Base-by-base conservation (phyloP, 2,797 vertebrate species). In the Tragelaphus oryx region DNA sequence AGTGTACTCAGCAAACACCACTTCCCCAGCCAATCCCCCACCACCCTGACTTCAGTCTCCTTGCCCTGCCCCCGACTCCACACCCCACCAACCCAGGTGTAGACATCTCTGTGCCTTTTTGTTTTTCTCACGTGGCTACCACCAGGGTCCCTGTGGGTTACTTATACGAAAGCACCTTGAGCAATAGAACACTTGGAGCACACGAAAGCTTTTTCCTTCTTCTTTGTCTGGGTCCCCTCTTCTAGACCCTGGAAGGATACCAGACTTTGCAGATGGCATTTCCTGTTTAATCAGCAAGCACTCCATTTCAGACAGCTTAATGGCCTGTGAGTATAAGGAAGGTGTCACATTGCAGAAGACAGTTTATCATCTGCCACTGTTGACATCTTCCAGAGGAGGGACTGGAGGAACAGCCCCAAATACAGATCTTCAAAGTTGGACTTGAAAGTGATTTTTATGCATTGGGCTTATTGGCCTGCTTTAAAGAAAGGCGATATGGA, bases 201-300 rank as follows among this genome's bases (percentile, higher is more conserved):
- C 41, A 84, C 52, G 37, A 85, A 89, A 82, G 85, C 12, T 30
- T 8, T 62, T 65, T 54, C 8, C 9, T 65, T 52, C 44, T 62
- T 74, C 71, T 78, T 79, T 52, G 71, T 55, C 81, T 89, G 60
- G 14, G 89, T 9, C 76, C 57, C 28, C 0, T 71, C 87, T 50
- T 33, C 6, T 59, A 88, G 87, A 33, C 84, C 33, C 26, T 65
- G 78, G 92, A 87, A 46, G 48, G 79, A 60, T 14, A 37, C 59
- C 82, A 87, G 88, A 55, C 48, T 7, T 79, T 18, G 16, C n/a
- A 54, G 92, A 78, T 41, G 93, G 92, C 84, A 78, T 92, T 96
- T 96, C 96, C 96, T 97, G 85, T 90, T 93, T 88, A 92, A 96
- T 94, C 50, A 6, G 48, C 9, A 18, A 22, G 88, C 48, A 18